Percentiles rank a stretch among this genome's conserved stretches.
Evolutionary conservation across 2,888 invertebrate genomes (phyloP).

Genomic region (Ormyrus rosae): DNA sequence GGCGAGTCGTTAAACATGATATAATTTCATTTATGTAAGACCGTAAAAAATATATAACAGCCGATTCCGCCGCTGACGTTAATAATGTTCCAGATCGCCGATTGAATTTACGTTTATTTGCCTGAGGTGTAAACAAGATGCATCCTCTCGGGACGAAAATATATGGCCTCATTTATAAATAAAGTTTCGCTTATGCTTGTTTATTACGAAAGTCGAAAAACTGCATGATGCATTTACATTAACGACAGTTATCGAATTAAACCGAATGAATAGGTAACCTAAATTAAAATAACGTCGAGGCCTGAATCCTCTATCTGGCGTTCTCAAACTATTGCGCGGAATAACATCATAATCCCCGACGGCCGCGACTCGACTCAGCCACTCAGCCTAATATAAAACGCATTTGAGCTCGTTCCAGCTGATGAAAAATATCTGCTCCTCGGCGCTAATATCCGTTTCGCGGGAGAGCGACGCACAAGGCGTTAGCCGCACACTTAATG

Average conservation of each 20-base stretch:
- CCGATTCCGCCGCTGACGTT: no score
- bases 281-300: not conserved
- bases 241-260: no score
- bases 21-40: slow-evolving; percentile 42
- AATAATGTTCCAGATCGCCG: no score
- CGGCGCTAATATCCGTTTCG: not conserved
- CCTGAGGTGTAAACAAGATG: no score
- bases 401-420: slow-evolving; percentile 26
- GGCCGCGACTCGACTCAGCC: not conserved
- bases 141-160: no score
- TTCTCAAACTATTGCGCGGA: not conserved
- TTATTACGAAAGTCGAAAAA: no score
- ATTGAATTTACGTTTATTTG: no score
- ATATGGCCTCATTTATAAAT: no score
- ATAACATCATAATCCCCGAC: not conserved
- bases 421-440: slow-evolving; percentile 24
- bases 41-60: not conserved
- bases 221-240: no score
- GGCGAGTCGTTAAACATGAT: slow-evolving; percentile 32
- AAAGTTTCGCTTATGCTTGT: no score
- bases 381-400: slow-evolving; percentile 7
- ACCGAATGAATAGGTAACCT: no score
- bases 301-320: no score
- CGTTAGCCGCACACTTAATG: not conserved
- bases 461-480: not conserved